A percentile compares a stretch with the other conserved stretches of the same genome.
These are phyloP conservation scores for Neocloeon triangulifer DNA, from an alignment of 1,140 invertebrate species.

Conservation along the genomic window DNA sequence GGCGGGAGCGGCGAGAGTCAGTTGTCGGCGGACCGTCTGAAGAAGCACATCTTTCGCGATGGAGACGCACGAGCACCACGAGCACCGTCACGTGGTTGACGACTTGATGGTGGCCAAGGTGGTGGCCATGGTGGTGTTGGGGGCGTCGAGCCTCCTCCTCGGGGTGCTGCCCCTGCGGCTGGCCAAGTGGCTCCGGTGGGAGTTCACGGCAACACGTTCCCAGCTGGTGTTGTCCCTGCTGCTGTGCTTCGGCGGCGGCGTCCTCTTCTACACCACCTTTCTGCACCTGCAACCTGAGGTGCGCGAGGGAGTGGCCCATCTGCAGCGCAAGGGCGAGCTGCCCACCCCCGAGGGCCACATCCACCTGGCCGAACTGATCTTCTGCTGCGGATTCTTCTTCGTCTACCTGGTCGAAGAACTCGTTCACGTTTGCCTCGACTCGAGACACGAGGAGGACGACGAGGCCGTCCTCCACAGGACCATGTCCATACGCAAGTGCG, in stretches of 20 bases:
- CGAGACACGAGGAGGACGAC: conserved; percentile 18
- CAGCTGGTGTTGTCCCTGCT: conserved; percentile 29
- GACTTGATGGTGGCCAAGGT: conserved; percentile 30
- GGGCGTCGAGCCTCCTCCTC: conserved; percentile 36
- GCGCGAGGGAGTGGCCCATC: conserved; percentile 23
- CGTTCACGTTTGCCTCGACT: conserved; percentile 31
- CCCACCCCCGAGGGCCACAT: conserved; percentile 12
- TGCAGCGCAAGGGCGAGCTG: conserved; percentile 16
- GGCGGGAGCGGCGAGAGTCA: too few relatives aligned
- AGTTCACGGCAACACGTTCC: conserved; percentile 10
- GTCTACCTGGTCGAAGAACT: conserved; percentile 48
- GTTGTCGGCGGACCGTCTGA: too few relatives aligned
- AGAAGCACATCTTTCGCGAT: too few relatives aligned
- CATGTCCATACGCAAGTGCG: conserved; percentile 25
- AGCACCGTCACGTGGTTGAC: too few relatives aligned
- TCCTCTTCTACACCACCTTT: conserved; percentile 52
- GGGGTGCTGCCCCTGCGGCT: conserved; percentile 38
- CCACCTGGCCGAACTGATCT: conserved; percentile 37
- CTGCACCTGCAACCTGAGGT: conserved; percentile 57
- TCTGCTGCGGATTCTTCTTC: conserved; percentile 46
- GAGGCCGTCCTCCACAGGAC: conserved; percentile 27
- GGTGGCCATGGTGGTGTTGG: conserved; percentile 39
- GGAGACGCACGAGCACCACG: too few relatives aligned
- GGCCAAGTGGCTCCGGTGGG: conserved; percentile 16
- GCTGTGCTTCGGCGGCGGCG: conserved; percentile 58